A percentile compares a stretch with the other conserved stretches of the same genome.
phyloP scores from a whole-genome alignment of 1,140 invertebrate genomes.

The Apis florea region DNA sequence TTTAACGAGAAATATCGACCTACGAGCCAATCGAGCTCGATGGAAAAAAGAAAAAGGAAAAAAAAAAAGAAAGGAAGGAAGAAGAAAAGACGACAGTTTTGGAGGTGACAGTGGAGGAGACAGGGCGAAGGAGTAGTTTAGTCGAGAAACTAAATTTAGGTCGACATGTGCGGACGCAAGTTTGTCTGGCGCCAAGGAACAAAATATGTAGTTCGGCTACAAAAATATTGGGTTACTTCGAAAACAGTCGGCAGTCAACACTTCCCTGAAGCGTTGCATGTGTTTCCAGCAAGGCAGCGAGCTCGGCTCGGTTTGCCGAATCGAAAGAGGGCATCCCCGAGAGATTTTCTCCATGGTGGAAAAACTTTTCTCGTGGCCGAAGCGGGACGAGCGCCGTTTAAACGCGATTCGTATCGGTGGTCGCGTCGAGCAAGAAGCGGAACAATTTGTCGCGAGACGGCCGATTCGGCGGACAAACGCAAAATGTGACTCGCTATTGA shows the following conservation, averaged over 20 bases:
- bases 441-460: background rate
- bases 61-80: background rate
- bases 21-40: background rate
- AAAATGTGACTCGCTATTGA: background rate
- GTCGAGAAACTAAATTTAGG: slow-evolving; percentile 68
- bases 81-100: background rate
- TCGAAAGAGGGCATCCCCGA: background rate
- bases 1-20: background rate
- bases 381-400: background rate
- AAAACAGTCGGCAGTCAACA: slow-evolving; percentile 78
- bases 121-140: slow-evolving; percentile 14
- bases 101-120: background rate
- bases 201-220: slow-evolving; percentile 67
- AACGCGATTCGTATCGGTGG: background rate
- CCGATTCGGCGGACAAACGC: background rate
- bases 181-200: slow-evolving; percentile 74
- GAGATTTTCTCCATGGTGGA: background rate
- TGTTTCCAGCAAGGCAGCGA: slow-evolving; percentile 57
- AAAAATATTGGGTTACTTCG: slow-evolving; percentile 78
- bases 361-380: background rate
- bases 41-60: background rate
- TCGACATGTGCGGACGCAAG: slow-evolving; percentile 69
- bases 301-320: background rate
- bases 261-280: slow-evolving; percentile 76
- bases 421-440: background rate